Percentiles rank a stretch among this genome's conserved stretches.
Evolutionary conservation across 2,888 invertebrate genomes (phyloP).

Genomic region (Phanerotoma sp.): DNA sequence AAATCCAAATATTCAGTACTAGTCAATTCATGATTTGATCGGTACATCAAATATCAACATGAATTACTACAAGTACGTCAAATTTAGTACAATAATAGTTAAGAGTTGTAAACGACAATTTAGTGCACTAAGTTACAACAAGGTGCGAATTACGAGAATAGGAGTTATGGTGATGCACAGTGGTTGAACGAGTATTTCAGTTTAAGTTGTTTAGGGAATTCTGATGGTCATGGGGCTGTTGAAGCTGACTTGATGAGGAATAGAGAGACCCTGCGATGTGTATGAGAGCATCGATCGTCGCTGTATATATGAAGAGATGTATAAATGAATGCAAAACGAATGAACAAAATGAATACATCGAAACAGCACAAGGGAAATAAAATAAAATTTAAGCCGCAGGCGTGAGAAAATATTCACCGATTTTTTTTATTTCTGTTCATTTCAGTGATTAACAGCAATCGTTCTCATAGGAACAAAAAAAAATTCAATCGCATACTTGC

Average conservation of each 20-base stretch:
- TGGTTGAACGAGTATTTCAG: slow-evolving; percentile 3
- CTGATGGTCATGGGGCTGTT: slow-evolving; percentile 26
- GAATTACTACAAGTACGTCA: too few species aligned
- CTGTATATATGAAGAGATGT: background rate
- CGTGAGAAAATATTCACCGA: background rate
- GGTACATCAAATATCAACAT: too few species aligned
- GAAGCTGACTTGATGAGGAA: background rate
- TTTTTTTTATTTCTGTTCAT: background rate
- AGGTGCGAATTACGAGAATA: background rate
- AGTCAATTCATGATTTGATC: too few species aligned
- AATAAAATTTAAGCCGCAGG: background rate
- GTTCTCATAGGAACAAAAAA: too few species aligned
- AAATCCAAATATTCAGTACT: too few species aligned
- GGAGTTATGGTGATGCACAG: slow-evolving; percentile 5
- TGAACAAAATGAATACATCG: slow-evolving; percentile 2
- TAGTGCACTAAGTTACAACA: too few species aligned
- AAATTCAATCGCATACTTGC: too few species aligned
- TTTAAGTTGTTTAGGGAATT: slow-evolving; percentile 30
- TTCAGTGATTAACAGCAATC: too few species aligned
- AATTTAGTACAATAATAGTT: too few species aligned
- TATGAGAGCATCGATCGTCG: background rate
- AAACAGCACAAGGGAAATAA: slow-evolving; percentile 3
- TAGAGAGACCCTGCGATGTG: too few species aligned
- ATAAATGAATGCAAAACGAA: background rate
- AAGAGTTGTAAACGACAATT: too few species aligned